Evolutionary conservation across 2,113 vertebrate genomes (phyloP).

Genomic region (Notarius quadriscutis): DNA sequence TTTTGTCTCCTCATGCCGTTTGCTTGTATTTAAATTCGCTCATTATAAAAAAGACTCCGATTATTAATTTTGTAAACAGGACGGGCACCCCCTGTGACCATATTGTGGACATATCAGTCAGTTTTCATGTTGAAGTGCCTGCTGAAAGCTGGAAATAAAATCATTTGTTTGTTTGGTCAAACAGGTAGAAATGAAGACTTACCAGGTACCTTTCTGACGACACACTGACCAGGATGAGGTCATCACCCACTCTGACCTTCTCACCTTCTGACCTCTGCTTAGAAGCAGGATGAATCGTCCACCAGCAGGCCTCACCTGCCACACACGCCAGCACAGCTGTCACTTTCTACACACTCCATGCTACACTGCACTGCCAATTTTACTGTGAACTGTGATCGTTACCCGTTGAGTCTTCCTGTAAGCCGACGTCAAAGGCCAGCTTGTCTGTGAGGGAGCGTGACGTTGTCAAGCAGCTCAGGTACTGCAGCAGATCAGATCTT

Average conservation of each 20-base stretch:
- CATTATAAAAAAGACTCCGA: background rate
- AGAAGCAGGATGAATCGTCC: slow-evolving; percentile 91
- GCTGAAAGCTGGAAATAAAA: background rate
- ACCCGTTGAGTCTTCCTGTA: slow-evolving; percentile 88
- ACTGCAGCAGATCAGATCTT: slow-evolving; percentile 67
- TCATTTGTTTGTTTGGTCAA: background rate
- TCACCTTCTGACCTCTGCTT: slow-evolving; percentile 94
- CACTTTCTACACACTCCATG: background rate
- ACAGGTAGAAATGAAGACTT: slow-evolving; percentile 46
- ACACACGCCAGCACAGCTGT: background rate
- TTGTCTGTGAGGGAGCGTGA: slow-evolving; percentile 92
- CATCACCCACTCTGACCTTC: slow-evolving; percentile 90
- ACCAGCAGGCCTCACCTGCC: slow-evolving; percentile 92
- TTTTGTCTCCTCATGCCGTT: background rate
- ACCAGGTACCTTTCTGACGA: slow-evolving; percentile 94
- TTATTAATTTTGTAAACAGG: background rate
- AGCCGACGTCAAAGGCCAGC: slow-evolving; percentile 89
- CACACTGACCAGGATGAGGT: slow-evolving; percentile 92
- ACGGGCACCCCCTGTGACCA: background rate
- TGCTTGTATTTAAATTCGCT: background rate
- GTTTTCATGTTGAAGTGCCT: background rate
- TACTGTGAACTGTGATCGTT: background rate
- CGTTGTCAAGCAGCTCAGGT: slow-evolving; percentile 88
- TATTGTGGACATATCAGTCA: background rate
- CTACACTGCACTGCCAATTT: background rate